Evolutionary conservation across 1,140 invertebrate genomes (phyloP), one percentile per base, ranked within the genome.

Genomic region (Scaptomyza graminum): DNA sequence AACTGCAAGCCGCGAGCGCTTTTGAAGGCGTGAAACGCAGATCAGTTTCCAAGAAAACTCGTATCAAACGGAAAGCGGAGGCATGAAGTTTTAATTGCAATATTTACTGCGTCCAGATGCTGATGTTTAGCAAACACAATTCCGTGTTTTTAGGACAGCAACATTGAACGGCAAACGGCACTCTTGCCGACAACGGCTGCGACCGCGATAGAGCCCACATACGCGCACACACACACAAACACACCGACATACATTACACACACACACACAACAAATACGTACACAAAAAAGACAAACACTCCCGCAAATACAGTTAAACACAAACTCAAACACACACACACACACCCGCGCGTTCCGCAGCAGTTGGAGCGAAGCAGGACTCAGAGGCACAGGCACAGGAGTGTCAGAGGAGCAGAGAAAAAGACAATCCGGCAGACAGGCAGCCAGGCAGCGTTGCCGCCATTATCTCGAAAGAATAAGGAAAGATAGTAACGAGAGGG

Each of bases 1-100:
- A 85, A 87, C 56, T 78, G 70, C 64, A 87, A 69, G 81, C 79
- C 79, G 77, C 81, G 74, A 73, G 68, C 64, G 60, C 65, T 79
- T 73, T 67, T 72, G 41, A 59, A 66, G 62, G 69, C 63, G 62
- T 66, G 55, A 70, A 60, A 60, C 63, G 41, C n/a, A 56, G 37
- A 73, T 52, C 63, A 74, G 57, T 61, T 70, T 54, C 31, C 31
- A 44, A 54, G 59, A 64, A 71, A 60, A 67, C 72, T 47, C 49
- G 28, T 31, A 25, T 28, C 56, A 67, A 72, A 70, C 15, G 12
- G 34, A 55, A 37, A 46, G 52, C 51, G 37, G 44, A 57, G 28
- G 37, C 25, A 65, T 52, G 28, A 43, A 66, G 59, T 47, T 54
- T 66, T 66, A 37, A 66, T 72, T 65, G 62, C 25, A 13, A 55